phyloP scores from a whole-genome alignment of 2,113 vertebrate genomes.

The Ophiodon elongatus region DNA sequence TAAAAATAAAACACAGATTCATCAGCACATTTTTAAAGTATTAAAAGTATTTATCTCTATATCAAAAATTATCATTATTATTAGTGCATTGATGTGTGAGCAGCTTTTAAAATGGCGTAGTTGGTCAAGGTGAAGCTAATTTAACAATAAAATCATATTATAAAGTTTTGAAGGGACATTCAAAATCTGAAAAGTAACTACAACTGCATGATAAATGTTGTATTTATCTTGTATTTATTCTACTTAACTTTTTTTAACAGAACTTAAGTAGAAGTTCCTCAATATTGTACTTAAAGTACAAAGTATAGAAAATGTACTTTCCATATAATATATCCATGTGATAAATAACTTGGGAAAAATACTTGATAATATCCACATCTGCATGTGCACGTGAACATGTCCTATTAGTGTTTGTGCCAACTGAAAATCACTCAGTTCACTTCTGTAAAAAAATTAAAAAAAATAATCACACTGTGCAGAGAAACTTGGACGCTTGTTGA shows the following conservation, averaged over 20 bases:
- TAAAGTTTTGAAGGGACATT: background rate
- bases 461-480: background rate
- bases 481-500: background rate
- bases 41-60: background rate
- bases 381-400: background rate
- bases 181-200: background rate
- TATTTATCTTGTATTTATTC: background rate
- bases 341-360: constrained; percentile 25
- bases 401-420: background rate
- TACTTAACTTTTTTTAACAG: background rate
- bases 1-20: background rate
- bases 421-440: background rate
- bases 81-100: background rate
- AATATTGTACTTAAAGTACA: background rate
- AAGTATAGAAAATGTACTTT: background rate
- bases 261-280: background rate
- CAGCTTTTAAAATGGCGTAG: background rate
- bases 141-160: background rate
- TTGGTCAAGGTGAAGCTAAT: background rate
- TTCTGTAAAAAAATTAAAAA: background rate
- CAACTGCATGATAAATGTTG: background rate
- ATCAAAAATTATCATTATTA: background rate
- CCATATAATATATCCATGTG: no score
- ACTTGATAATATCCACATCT: constrained; percentile 8
- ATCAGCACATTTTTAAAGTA: background rate